phyloP scores from a whole-genome alignment of 2,797 vertebrate species.

The Onychomys arenicola region DNA sequence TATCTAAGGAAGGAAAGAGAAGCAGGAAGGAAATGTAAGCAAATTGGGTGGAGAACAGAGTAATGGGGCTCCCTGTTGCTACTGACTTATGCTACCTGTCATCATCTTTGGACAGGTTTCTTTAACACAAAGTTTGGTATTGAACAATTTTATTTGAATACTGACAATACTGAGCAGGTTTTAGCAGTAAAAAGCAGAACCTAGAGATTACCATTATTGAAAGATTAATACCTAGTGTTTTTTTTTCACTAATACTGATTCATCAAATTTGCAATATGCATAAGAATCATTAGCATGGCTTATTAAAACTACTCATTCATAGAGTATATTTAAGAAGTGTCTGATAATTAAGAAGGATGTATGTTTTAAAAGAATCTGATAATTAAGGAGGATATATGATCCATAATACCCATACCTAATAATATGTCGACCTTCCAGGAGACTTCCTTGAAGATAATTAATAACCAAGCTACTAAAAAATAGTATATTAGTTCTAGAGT shows the following conservation, averaged over 20 bases:
- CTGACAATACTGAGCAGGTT: neutral
- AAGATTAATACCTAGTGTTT: neutral
- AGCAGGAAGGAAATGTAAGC: accelerated
- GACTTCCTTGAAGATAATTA: neutral
- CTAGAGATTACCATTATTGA: neutral
- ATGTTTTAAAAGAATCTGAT: neutral
- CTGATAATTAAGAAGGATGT: neutral
- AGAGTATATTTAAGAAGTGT: neutral
- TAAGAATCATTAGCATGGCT: neutral
- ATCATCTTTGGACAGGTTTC: neutral
- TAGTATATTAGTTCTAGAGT: neutral
- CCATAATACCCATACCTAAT: neutral
- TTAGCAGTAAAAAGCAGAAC: neutral
- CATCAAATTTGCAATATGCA: neutral
- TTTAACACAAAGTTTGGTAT: neutral
- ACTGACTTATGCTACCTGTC: neutral
- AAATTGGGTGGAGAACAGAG: neutral
- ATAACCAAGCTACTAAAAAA: neutral
- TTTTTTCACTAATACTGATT: neutral
- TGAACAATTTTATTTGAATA: neutral
- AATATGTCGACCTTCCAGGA: neutral
- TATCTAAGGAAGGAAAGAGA: neutral
- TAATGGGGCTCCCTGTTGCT: neutral
- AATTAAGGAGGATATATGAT: neutral
- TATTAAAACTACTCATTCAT: neutral